phyloP scores from a whole-genome alignment of 2,113 vertebrate species.

The Coreoperca whiteheadi region DNA sequence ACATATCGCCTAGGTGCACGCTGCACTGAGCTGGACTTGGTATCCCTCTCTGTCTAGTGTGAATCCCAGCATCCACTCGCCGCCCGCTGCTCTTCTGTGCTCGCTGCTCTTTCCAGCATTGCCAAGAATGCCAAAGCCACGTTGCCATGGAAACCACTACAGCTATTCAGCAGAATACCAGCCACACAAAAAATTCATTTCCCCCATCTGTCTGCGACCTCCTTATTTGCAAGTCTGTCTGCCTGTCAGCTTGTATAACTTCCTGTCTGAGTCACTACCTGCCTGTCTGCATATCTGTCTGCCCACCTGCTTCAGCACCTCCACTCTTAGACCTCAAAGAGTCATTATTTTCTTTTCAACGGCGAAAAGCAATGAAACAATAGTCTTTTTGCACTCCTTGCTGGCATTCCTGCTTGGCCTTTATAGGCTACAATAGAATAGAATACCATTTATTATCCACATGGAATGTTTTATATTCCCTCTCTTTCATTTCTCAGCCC shows the following conservation, averaged over 20 bases:
- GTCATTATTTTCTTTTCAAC: constrained; percentile 22
- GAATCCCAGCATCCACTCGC: constrained; percentile 45
- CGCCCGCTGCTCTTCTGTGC: constrained; percentile 32
- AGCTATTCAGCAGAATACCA: constrained; percentile 65
- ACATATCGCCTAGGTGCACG: constrained; percentile 30
- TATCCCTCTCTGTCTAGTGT: constrained; percentile 52
- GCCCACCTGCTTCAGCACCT: constrained; percentile 64
- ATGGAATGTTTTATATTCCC: constrained; percentile 30
- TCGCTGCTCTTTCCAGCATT: constrained; percentile 49
- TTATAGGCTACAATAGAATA: constrained; percentile 19
- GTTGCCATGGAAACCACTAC: constrained; percentile 75
- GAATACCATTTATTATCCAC: constrained; percentile 52
- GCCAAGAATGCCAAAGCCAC: constrained; percentile 42
- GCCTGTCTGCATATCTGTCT: constrained; percentile 71
- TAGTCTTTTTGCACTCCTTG: constrained; percentile 24
- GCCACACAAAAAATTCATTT: constrained; percentile 42
- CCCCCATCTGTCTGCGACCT: constrained; percentile 59
- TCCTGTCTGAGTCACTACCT: constrained; percentile 74
- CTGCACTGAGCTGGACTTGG: constrained; percentile 12
- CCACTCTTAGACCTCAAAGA: constrained; percentile 21
- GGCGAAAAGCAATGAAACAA: constrained; percentile 24
- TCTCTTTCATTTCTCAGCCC: constrained; percentile 26
- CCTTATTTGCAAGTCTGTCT: constrained; percentile 51
- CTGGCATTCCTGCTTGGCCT: constrained; percentile 19
- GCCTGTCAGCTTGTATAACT: constrained; percentile 60